A percentile compares a stretch with the other conserved stretches of the same genome.
phyloP scores from a whole-genome alignment of 2,888 invertebrate genomes.

The Petrolisthes cinctipes region DNA sequence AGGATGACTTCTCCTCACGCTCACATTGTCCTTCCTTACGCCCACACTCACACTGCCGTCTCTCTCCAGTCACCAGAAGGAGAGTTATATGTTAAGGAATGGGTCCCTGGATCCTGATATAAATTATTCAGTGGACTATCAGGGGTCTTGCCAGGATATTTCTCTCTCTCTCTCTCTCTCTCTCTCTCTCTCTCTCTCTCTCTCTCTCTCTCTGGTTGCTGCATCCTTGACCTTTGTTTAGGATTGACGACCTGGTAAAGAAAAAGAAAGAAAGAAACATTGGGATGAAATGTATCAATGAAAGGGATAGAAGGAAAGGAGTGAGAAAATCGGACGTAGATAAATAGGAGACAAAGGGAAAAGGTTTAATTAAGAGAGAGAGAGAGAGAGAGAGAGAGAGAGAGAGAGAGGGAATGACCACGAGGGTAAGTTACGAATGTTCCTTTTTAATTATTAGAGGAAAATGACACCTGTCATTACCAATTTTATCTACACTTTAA shows the following conservation, averaged over 20 bases:
- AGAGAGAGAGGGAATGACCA: slow-evolving; percentile 16
- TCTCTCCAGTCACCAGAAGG: not conserved
- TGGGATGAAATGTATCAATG: slow-evolving; percentile 13
- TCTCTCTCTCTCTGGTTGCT: not conserved
- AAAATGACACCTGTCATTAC: too few species aligned
- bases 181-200: not conserved
- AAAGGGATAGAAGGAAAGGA: slow-evolving; percentile 9
- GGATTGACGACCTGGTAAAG: not conserved
- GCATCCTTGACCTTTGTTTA: not conserved
- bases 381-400: slow-evolving; percentile 40
- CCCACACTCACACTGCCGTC: not conserved
- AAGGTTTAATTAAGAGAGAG: slow-evolving; percentile 26
- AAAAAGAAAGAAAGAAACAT: not conserved
- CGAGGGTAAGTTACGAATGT: too few species aligned
- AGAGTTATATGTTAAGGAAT: not conserved
- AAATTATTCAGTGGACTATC: not conserved
- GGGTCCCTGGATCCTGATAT: not conserved
- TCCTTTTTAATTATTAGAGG: too few species aligned
- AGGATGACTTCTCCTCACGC: not conserved
- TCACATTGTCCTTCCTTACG: not conserved
- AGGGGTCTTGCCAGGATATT: slow-evolving; percentile 8
- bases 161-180: not conserved
- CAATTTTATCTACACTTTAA: too few species aligned
- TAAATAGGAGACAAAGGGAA: slow-evolving; percentile 6
- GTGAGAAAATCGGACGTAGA: not conserved